Conservation (phyloP, 2,888 invertebrate genomes). For the Scaeva pyrastri region DNA sequence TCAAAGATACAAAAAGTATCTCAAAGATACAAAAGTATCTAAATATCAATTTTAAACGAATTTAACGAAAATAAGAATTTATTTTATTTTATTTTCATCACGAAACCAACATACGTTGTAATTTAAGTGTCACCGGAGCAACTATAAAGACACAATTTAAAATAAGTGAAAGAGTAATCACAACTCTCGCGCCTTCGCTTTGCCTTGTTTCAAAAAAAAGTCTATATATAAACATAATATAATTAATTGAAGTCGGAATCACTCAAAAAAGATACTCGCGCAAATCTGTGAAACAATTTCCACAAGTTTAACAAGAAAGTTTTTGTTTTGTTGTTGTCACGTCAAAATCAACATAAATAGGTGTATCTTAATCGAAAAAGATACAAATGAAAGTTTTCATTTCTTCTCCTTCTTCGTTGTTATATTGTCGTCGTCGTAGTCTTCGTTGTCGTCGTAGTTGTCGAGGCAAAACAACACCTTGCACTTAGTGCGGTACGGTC, state of each 20-base stretch:
- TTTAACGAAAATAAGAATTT: slow-evolving; percentile 47
- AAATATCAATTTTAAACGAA: slow-evolving; percentile 45
- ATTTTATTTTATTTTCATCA: neutral
- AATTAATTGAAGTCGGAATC: slow-evolving; percentile 43
- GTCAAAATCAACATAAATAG: slow-evolving; percentile 34
- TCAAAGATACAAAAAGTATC: slow-evolving; percentile 26
- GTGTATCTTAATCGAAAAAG: slow-evolving; percentile 51
- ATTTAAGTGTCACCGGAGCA: slow-evolving; percentile 9
- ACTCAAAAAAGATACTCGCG: slow-evolving; percentile 4
- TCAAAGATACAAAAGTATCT: slow-evolving; percentile 47
- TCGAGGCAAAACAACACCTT: slow-evolving; percentile 58
- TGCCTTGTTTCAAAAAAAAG: slow-evolving; percentile 8
- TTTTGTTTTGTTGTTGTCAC: slow-evolving; percentile 57
- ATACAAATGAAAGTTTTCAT: slow-evolving; percentile 74
- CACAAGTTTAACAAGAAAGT: slow-evolving; percentile 62
- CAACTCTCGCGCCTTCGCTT: neutral
- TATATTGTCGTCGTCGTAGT: too few species aligned
- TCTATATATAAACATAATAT: too few species aligned
- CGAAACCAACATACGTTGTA: neutral
- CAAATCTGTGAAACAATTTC: slow-evolving; percentile 15
- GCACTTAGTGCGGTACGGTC: slow-evolving; percentile 9
- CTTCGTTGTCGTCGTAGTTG: neutral
- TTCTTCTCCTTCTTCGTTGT: neutral
- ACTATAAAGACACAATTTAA: slow-evolving; percentile 16
- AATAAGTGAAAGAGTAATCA: slow-evolving; percentile 29